phyloP scores from a whole-genome alignment of 2,113 vertebrate genomes.

The Scomber japonicus region DNA sequence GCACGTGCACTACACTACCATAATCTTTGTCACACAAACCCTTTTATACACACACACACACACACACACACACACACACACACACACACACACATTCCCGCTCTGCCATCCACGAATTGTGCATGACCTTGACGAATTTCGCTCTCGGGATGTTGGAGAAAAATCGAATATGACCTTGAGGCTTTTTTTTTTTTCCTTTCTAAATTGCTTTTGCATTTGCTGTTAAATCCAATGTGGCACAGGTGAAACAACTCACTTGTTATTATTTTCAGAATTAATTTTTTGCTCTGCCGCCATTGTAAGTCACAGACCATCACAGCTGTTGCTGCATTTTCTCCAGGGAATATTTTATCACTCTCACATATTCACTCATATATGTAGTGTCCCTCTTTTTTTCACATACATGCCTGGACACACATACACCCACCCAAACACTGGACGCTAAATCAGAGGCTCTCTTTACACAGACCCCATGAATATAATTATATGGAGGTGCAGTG shows the following conservation, averaged over 20 bases:
- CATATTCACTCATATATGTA: conserved; percentile 28
- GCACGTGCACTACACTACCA: not conserved
- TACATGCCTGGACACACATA: conserved; percentile 27
- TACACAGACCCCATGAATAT: conserved; percentile 76
- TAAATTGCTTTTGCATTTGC: conserved; percentile 25
- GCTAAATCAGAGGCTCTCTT: conserved; percentile 72
- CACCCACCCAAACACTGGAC: conserved; percentile 10
- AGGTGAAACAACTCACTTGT: conserved; percentile 15
- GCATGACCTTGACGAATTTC: conserved; percentile 54
- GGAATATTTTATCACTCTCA: conserved; percentile 18
- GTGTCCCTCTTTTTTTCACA: not conserved
- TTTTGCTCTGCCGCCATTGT: not conserved
- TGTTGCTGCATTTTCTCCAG: conserved; percentile 13
- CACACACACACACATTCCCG: not conserved
- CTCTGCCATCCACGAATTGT: not conserved
- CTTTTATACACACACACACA: not conserved
- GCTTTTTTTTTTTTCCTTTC: not conserved
- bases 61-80: not conserved
- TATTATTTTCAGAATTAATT: conserved; percentile 25
- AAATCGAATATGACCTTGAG: conserved; percentile 57
- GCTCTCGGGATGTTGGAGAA: conserved; percentile 24
- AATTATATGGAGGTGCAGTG: conserved; percentile 76
- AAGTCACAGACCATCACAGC: conserved; percentile 12
- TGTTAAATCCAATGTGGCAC: not conserved
- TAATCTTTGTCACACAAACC: not conserved